Evolutionary conservation across 2,888 invertebrate genomes (phyloP).

Genomic region (Blomia tropicalis): DNA sequence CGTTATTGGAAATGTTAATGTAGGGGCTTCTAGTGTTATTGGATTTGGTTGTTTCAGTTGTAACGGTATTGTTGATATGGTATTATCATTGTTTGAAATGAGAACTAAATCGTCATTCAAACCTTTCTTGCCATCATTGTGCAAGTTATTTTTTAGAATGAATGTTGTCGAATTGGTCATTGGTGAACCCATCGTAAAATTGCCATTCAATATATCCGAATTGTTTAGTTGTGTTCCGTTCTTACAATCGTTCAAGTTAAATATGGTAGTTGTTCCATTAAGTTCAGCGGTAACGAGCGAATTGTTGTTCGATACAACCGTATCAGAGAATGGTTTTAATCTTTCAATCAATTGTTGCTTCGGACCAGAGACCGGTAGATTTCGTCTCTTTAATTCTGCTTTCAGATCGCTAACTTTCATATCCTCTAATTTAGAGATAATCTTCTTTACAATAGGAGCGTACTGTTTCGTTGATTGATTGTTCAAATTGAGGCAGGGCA

Average conservation of each 20-base stretch:
- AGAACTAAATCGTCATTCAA: background rate
- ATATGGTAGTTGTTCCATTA: background rate
- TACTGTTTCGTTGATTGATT: background rate
- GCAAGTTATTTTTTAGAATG: background rate
- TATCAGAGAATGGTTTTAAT: slow-evolving; percentile 47
- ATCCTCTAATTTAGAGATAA: slow-evolving; percentile 55
- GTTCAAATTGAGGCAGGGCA: background rate
- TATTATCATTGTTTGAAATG: background rate
- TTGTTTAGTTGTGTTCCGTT: background rate
- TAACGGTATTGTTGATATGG: background rate
- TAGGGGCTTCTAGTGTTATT: background rate
- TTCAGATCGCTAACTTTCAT: slow-evolving; percentile 92
- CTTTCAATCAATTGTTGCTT: slow-evolving; percentile 88
- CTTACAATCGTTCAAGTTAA: background rate
- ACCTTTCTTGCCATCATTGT: background rate
- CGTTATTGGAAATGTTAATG: background rate
- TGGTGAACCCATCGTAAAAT: background rate
- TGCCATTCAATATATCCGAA: background rate
- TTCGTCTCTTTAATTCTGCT: slow-evolving; percentile 78
- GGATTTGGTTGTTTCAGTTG: background rate
- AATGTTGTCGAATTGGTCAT: background rate
- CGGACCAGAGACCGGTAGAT: slow-evolving; percentile 83
- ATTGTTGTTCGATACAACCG: slow-evolving; percentile 13
- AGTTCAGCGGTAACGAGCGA: background rate
- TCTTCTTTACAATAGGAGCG: slow-evolving; percentile 7